A percentile compares a stretch with the other conserved stretches of the same genome.
Conservation (phyloP, 2,797 vertebrate genomes). For the Lindbergichthys nudifrons region DNA sequence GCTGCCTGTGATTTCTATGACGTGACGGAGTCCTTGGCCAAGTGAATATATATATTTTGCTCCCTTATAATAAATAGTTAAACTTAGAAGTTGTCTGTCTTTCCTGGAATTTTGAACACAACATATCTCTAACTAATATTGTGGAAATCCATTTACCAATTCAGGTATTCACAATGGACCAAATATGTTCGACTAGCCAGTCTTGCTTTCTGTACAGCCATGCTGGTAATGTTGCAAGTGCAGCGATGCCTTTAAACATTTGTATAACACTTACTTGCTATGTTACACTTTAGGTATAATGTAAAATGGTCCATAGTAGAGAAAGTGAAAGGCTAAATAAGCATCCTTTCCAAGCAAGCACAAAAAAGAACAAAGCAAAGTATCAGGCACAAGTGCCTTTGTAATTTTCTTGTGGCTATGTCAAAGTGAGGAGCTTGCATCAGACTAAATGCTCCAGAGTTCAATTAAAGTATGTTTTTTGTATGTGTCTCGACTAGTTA, state of each 20-base stretch:
- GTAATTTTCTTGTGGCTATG: constrained; percentile 3
- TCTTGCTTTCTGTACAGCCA: not conserved
- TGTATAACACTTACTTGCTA: not conserved
- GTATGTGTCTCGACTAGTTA: constrained; percentile 21
- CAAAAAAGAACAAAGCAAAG: constrained; percentile 1
- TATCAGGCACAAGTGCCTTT: constrained; percentile 3
- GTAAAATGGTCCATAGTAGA: not conserved
- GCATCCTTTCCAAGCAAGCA: not conserved
- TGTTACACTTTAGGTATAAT: not conserved
- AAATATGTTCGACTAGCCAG: no score
- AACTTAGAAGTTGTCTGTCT: no score
- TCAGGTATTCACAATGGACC: no score
- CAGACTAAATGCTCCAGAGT: constrained; percentile 44
- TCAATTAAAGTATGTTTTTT: constrained; percentile 34
- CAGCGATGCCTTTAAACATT: not conserved
- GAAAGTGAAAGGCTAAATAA: constrained; percentile 2
- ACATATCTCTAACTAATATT: no score
- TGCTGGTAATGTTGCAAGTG: not conserved
- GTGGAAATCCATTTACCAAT: no score
- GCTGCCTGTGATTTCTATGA: no score
- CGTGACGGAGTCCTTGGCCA: no score
- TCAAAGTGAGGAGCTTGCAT: constrained; percentile 5
- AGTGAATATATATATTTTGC: no score
- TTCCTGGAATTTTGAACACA: no score
- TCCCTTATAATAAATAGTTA: no score